Evolutionary conservation across 1,140 invertebrate genomes (phyloP).

Genomic region (Cotesia vestalis): DNA sequence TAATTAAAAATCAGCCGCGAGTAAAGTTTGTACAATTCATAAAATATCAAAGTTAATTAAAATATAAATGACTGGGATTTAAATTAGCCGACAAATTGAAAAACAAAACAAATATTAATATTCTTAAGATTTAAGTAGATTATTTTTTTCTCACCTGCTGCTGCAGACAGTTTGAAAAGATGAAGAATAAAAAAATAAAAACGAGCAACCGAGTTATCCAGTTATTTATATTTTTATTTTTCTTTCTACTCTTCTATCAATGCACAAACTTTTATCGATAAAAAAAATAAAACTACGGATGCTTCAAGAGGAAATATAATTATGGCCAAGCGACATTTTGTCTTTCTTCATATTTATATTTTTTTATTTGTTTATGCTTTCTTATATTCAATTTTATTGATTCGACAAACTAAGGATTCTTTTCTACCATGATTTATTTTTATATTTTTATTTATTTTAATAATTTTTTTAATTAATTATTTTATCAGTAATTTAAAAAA

Average conservation of each 20-base stretch:
- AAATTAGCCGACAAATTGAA: background rate
- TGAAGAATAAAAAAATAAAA: background rate
- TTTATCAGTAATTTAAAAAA: too few species aligned
- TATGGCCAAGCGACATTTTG: constrained; percentile 8
- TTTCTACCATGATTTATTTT: background rate
- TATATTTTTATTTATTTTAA: too few species aligned
- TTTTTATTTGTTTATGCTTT: background rate
- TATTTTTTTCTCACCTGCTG: background rate
- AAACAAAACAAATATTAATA: background rate
- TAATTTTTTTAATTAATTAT: too few species aligned
- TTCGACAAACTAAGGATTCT: background rate
- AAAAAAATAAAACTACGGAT: constrained; percentile 1
- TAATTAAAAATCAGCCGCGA: too few species aligned
- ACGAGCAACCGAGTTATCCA: constrained; percentile 1
- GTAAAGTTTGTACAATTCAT: too few species aligned
- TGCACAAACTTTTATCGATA: constrained; percentile 17
- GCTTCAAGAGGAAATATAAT: constrained; percentile 16
- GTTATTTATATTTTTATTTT: background rate
- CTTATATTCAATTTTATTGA: background rate
- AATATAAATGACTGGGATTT: too few species aligned
- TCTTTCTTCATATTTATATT: background rate
- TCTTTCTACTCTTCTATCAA: background rate
- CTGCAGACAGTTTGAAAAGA: background rate
- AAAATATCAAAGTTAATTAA: too few species aligned
- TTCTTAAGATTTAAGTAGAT: background rate